Conservation (phyloP, 2,113 vertebrate species). For the Oncorhynchus keta region DNA sequence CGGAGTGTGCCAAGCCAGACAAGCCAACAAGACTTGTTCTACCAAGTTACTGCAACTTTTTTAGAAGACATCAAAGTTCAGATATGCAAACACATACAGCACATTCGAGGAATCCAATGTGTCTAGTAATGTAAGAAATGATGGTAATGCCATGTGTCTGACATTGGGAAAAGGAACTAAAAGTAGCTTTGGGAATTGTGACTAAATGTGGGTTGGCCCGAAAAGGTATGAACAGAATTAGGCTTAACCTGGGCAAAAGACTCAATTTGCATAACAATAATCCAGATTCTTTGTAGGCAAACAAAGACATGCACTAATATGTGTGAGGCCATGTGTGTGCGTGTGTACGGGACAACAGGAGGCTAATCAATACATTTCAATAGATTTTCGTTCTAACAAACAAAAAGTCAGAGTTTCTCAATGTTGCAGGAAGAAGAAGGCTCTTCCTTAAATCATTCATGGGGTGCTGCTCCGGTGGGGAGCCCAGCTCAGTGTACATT, state of each 20-base stretch:
- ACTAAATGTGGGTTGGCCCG: not conserved
- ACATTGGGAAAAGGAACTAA: not conserved
- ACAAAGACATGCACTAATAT: not conserved
- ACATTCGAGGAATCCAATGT: not conserved
- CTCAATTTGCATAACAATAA: too few species aligned
- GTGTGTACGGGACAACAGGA: not conserved
- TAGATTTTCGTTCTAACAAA: constrained; percentile 44
- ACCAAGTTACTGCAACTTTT: not conserved
- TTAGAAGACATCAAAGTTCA: not conserved
- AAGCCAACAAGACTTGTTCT: constrained; percentile 1
- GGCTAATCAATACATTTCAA: constrained; percentile 17
- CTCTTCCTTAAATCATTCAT: constrained; percentile 60
- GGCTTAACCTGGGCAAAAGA: too few species aligned
- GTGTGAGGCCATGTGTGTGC: not conserved
- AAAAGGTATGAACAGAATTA: not conserved
- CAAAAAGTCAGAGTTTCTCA: constrained; percentile 29
- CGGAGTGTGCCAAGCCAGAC: constrained; percentile 42
- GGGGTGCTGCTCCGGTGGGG: constrained; percentile 24
- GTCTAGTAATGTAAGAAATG: not conserved
- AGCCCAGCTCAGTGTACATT: constrained; percentile 15
- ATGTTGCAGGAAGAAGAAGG: constrained; percentile 30
- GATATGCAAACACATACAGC: too few species aligned
- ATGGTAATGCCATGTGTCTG: not conserved
- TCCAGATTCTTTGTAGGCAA: not conserved
- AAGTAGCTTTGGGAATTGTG: not conserved